Conservation (phyloP, 2,888 invertebrate genomes). For the Cactoblastis cactorum region DNA sequence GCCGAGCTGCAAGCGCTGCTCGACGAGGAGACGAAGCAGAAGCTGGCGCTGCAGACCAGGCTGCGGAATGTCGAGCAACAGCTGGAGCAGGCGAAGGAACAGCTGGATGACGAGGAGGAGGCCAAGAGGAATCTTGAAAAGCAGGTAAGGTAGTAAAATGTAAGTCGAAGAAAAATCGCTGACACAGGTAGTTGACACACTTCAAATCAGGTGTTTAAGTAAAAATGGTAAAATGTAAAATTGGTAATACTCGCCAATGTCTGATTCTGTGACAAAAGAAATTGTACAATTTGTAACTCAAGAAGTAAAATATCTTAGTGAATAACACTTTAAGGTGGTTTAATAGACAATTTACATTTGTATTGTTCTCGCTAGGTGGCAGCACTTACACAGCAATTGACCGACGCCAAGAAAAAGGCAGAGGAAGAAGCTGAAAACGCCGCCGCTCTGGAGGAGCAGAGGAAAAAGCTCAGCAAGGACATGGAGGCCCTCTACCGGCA, state of each 20-base stretch:
- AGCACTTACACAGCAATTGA: slow-evolving; percentile 83
- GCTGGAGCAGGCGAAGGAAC: slow-evolving; percentile 91
- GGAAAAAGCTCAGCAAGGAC: slow-evolving; percentile 93
- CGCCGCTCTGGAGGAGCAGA: slow-evolving; percentile 92
- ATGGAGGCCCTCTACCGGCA: slow-evolving; percentile 92
- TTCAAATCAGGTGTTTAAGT: too few relatives aligned
- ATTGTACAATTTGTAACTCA: too few relatives aligned
- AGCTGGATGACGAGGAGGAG: slow-evolving; percentile 97
- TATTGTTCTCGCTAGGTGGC: slow-evolving; percentile 63
- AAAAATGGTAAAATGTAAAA: too few relatives aligned
- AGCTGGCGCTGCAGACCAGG: slow-evolving; percentile 91
- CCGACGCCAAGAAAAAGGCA: slow-evolving; percentile 93
- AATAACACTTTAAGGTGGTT: too few relatives aligned
- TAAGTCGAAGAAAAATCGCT: too few relatives aligned
- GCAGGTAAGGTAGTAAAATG: slow-evolving; percentile 67
- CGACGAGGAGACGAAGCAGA: slow-evolving; percentile 97
- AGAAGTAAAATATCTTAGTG: too few relatives aligned
- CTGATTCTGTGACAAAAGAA: too few relatives aligned
- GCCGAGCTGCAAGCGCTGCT: slow-evolving; percentile 87
- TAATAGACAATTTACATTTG: too few relatives aligned
- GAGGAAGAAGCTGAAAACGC: slow-evolving; percentile 94
- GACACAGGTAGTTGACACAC: too few relatives aligned
- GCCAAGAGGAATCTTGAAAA: slow-evolving; percentile 91
- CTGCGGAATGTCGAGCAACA: slow-evolving; percentile 95
- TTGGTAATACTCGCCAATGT: too few relatives aligned